Base-by-base conservation (phyloP, 2,113 vertebrate genomes). In the Carassius carassius region DNA sequence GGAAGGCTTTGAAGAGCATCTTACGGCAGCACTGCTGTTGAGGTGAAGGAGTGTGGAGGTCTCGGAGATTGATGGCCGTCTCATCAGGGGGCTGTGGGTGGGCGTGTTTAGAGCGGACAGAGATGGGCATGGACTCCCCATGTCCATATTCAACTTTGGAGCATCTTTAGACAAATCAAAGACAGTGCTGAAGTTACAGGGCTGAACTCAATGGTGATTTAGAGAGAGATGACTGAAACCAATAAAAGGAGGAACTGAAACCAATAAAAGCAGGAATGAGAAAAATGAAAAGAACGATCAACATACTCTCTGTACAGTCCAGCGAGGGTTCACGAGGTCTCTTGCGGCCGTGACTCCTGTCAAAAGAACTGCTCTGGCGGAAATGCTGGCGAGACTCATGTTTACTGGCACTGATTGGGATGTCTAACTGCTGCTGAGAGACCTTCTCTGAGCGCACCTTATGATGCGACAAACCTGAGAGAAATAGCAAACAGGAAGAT, bases 1-100 rank as follows among this genome's bases (percentile, higher is more conserved):
- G 10, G 21, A 23, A 73, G 1, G 37, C n/a, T 16, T 74, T 76
- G 3, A 54, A 76, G 14, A 51, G 74, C 16, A 5, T 63, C 73
- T 62, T 91, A 97, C 96, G 4, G 94, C 91, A 0, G 91, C 47
- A 86, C 85, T 86, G 5, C 92, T 92, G 19, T 89, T 72, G 0
- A 93, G 84, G 84, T 91, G 91, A 90, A 92, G 47, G 0, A 94
- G 91, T 35, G 90, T 85, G 0, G 95, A 93, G 87, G 88, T 93
- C 83, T 97, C 96, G 0, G 94, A 95, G 58, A 95, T 87, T 78
- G 95, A 96, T 6, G 95, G 91, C 37, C 96, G 96, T 75, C 96
- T 93, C 44, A 94, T 91, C 79, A 96, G 87, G 5, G 95, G 94
- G 62, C 95, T 94, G 87, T 95, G 95, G 37, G 92, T 90, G 16